phyloP scores from a whole-genome alignment of 2,888 invertebrate genomes.

The Perdita meconis region DNA sequence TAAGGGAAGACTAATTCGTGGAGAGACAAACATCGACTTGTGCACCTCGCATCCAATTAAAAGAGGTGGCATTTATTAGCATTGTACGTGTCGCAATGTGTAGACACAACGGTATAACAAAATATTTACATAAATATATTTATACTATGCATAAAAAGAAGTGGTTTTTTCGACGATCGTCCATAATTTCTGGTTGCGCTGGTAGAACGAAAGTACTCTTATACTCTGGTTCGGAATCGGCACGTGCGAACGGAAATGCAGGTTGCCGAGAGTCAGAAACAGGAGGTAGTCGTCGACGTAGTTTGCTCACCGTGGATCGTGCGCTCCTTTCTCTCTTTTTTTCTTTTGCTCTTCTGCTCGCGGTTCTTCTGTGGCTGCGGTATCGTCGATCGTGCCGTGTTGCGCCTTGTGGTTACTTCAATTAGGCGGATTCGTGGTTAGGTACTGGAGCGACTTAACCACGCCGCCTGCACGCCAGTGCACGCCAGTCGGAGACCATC shows the following conservation, averaged over 20 bases:
- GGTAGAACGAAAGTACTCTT: not conserved
- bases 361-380: not conserved
- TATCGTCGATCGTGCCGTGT: conserved; percentile 60
- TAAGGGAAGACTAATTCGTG: conserved; percentile 30
- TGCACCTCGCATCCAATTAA: conserved; percentile 52
- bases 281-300: conserved; percentile 78
- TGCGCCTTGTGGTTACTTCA: conserved; percentile 83
- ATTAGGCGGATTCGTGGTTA: conserved; percentile 82
- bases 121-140: conserved; percentile 70
- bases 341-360: not conserved
- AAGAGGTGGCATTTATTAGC: conserved; percentile 66
- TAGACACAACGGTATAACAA: conserved; percentile 60
- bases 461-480: no score
- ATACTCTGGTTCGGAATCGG: conserved; percentile 57
- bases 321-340: conserved; percentile 25
- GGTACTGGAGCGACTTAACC: conserved; percentile 52
- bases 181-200: not conserved
- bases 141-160: conserved; percentile 58
- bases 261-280: conserved; percentile 75
- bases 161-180: not conserved
- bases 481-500: no score
- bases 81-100: conserved; percentile 62
- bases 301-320: conserved; percentile 53
- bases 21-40: conserved; percentile 42
- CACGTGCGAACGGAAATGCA: conserved; percentile 80